Evolutionary conservation across 2,113 vertebrate species (phyloP).

Genomic region (Willisornis vidua): DNA sequence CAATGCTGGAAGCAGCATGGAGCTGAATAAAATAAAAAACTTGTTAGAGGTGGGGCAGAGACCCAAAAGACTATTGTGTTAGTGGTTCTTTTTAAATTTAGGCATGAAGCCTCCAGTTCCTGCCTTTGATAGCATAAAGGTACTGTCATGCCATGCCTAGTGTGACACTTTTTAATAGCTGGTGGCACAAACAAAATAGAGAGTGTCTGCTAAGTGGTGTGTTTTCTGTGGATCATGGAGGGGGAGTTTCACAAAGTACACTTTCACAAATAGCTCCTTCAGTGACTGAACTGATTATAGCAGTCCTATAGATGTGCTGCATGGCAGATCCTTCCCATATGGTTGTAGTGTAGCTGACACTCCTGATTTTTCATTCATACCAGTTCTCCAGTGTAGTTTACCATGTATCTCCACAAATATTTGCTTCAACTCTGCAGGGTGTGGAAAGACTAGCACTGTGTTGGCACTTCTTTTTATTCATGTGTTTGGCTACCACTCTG

Average conservation of each 20-base stretch:
- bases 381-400: not conserved
- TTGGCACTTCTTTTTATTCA: not conserved
- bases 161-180: not conserved
- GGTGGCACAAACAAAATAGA: not conserved
- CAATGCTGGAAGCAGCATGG: not conserved
- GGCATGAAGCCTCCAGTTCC: not conserved
- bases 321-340: not conserved
- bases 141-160: not conserved
- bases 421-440: rapidly evolving
- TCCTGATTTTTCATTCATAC: not conserved
- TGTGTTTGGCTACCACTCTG: not conserved
- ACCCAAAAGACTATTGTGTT: not conserved
- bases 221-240: not conserved
- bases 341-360: not conserved
- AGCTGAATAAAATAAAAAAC: not conserved
- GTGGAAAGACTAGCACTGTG: not conserved
- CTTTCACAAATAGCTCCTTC: not conserved
- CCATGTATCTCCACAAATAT: not conserved
- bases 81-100: not conserved
- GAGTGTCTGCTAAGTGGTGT: not conserved
- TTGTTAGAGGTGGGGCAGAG: not conserved
- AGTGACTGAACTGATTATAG: not conserved
- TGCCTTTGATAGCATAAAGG: not conserved
- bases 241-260: not conserved
- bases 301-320: not conserved